Evolutionary conservation across 2,888 invertebrate genomes (phyloP), one percentile per base, ranked within the genome.

Genomic region (Siphlonurus alternatus): DNA sequence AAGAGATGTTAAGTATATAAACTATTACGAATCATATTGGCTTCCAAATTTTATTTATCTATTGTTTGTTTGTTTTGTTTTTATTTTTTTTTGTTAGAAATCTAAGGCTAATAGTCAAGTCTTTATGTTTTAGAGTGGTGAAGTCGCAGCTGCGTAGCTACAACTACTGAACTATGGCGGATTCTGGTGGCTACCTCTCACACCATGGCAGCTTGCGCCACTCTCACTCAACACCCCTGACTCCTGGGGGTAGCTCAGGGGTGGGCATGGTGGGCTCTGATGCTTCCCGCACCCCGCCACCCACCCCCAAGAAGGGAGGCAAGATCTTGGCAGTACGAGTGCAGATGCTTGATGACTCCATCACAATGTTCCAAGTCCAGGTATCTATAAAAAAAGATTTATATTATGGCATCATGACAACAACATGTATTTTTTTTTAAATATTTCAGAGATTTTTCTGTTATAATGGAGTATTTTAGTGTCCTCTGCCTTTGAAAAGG

Each of bases 301-400:
- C 88, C 69, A 88, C 90, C 69, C 89, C 87, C 64, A 84, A 88
- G 72, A 89, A 89, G 73, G 86, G 86, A 71, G 92, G 92, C 74
- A 93, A 93, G 77, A 92, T 93, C 86, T 81, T 93, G 67, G 89
- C 90, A 64, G 86, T 92, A 67, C 80, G 90, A 70, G 87, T 93
- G 64, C 90, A 90, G 77, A 92, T 92, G 92, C 79, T 93, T 69
- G 92, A 93, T 75, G 93, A 93, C 77, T 84, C 88, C 63, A 81
- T 90, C 74, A 91, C 91, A 70, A 88, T 92, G 82, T 93, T 93
- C 78, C 92, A 93, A 84, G 88, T 93, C 70, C 92, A 93, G 88
- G 92, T 92, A 74, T 77, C 81, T 72, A 19, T 15, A n/a, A n/a
- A n/a, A n/a, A n/a, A n/a, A n/a, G n/a, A n/a, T n/a, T 1, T 20